Evolutionary conservation across 1,140 invertebrate species (phyloP), one percentile per base, ranked within the genome.

Genomic region (Streblospio benedicti): DNA sequence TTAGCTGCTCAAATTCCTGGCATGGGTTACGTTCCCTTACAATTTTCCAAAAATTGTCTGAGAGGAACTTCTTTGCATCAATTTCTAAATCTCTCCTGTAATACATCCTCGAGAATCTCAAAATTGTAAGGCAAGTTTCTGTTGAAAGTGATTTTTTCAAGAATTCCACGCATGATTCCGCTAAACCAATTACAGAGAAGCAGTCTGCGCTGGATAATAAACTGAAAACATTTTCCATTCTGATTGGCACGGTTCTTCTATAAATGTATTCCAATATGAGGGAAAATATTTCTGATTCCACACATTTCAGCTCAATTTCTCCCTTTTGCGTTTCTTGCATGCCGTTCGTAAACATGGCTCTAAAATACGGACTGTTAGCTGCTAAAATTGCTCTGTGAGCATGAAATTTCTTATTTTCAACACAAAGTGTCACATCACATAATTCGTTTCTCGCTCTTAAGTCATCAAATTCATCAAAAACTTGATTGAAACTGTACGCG

Each of bases 321-420:
- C 47, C 55, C 38, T 57, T 30, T n/a, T 33, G 27, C 4, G 55
- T 33, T n/a, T 57, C 55, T 18, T 57, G 43, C 55, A 57, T 57
- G 25, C 55, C 55, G 25, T 57, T 57, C 12, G 55, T 57, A 18
- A 57, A 57, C 33, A 57, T 25, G 0, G 55, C 55, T 5, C 30
- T 18, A 31, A 57, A 57, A 30, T 57, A 57, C 5, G 28, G 30
- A 30, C 55, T 57, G 38, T 57, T 30, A 20, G 55, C 55, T 25
- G 55, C 55, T 43, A 57, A 23, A 57, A 57, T 57, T 35, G 55
- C 55, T 14, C 41, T 32, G 35, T 57, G 55, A 28, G 47, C 55
- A 1, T n/a, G 55, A n/a, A 57, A 57, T 35, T 30, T 47, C 5
- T 20, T 57, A 12, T 35, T 43, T 23, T 38, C 35, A 9, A 38